Percentiles rank a stretch among this genome's conserved stretches.
phyloP scores from a whole-genome alignment of 2,888 invertebrate genomes.

The Zeuzera pyrina region DNA sequence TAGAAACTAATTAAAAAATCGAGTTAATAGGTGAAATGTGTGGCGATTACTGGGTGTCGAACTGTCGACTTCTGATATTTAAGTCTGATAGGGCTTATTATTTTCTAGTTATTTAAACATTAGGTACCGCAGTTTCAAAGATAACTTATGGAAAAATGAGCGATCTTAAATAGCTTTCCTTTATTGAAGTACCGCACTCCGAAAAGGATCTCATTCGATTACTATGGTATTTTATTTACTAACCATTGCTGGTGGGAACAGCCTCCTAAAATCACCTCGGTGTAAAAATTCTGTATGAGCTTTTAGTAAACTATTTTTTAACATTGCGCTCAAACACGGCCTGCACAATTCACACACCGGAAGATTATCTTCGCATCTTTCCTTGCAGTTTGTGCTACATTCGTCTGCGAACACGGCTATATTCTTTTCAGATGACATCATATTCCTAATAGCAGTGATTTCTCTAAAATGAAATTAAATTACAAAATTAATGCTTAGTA shows the following conservation, averaged over 20 bases:
- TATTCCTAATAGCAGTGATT: slow-evolving; percentile 59
- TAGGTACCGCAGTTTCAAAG: too few relatives aligned
- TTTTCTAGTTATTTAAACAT: too few relatives aligned
- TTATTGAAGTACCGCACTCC: too few relatives aligned
- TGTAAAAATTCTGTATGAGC: slow-evolving; percentile 88
- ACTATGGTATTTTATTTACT: too few relatives aligned
- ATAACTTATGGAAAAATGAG: too few relatives aligned
- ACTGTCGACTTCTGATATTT: too few relatives aligned
- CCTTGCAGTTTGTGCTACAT: slow-evolving; percentile 66
- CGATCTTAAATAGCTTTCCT: too few relatives aligned
- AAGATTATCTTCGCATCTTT: slow-evolving; percentile 71
- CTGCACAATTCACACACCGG: slow-evolving; percentile 82
- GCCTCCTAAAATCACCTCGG: slow-evolving; percentile 83
- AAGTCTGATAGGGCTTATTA: too few relatives aligned
- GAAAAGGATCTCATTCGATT: too few relatives aligned
- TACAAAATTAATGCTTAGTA: slow-evolving; percentile 9
- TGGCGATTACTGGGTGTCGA: too few relatives aligned
- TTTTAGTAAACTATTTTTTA: slow-evolving; percentile 72
- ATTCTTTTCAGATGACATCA: slow-evolving; percentile 85
- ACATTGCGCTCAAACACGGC: slow-evolving; percentile 78
- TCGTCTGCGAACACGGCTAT: slow-evolving; percentile 81
- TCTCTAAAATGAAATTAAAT: slow-evolving; percentile 36
- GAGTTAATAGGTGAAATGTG: too few relatives aligned
- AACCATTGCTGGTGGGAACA: slow-evolving; percentile 84
- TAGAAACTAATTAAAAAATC: too few relatives aligned